Base-by-base conservation (phyloP, 2,888 invertebrate species). In the Alloplasta piceator region DNA sequence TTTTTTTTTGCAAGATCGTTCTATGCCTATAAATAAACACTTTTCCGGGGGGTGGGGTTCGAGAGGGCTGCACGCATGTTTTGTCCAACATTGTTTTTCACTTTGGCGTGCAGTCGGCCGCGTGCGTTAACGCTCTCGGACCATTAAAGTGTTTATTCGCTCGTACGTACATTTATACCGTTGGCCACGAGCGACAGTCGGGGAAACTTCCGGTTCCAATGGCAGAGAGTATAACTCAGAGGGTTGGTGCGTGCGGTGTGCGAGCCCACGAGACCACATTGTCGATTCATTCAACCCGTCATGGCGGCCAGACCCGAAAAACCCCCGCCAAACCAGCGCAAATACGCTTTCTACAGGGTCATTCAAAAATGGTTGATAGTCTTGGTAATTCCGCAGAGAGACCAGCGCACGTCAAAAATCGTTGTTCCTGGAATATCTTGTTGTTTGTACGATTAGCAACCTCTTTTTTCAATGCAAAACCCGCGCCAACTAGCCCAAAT, bases 81-180 rank as follows among this genome's bases (percentile, higher is more conserved):
- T 52, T 60, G 36, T 52, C 43, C 52, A 67, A 71, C 71, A 66
- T 43, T 80, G 75, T 75, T 80, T 75, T 80, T 71, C 71, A 75
- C 75, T 80, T 75, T 71, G 50, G 58, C 66, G 56, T 12, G 41
- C 41, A 14, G 38, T n/a, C 9, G 16, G 56, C 36, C 56, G 43
- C 36, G 14, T 6, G 74, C 74, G 75, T 71, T 70, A 66, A 80
- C 50, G 73, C 75, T 75, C 66, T 71, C 66, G 71, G 66, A 43
- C 75, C 80, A 75, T 80, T 75, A 80, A 80, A 75, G 75, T 80
- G 80, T 75, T 80, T 71, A 79, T 79, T 71, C 74, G 70, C 74
- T 60, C 56, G 68, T 74, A 70, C 58, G 46, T 77, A 77, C 64
- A 26, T 26, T 26, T 26, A 26, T 46, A 70, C 76, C 50, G 12